These are phyloP conservation scores for Lasioglossum figueresi DNA, from an alignment of 2,888 invertebrate species.

Conservation along the genomic window DNA sequence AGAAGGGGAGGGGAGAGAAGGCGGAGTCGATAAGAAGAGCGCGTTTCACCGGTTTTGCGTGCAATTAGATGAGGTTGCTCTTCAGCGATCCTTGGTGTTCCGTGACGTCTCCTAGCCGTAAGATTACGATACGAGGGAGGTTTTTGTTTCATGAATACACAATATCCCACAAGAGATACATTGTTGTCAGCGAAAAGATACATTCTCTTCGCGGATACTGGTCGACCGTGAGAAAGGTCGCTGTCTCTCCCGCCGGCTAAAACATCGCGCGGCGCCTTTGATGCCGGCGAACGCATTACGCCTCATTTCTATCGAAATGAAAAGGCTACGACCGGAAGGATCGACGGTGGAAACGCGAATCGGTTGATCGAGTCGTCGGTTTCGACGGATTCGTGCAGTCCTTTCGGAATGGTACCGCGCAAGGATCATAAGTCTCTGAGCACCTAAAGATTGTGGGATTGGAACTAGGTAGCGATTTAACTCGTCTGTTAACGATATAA, in stretches of 20 bases:
- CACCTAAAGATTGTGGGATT: background rate
- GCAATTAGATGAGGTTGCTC: slow-evolving; percentile 44
- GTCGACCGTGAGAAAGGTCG: slow-evolving; percentile 28
- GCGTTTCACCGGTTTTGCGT: slow-evolving; percentile 22
- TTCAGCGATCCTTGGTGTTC: slow-evolving; percentile 20
- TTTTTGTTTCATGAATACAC: slow-evolving; percentile 23
- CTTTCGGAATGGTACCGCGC: background rate
- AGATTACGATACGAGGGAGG: background rate
- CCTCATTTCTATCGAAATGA: slow-evolving; percentile 32
- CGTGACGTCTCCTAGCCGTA: slow-evolving; percentile 5
- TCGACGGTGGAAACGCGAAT: background rate
- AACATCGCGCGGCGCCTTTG: slow-evolving; percentile 38
- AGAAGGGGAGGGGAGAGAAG: background rate
- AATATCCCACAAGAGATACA: background rate
- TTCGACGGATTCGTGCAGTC: background rate
- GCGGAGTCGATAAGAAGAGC: slow-evolving; percentile 30
- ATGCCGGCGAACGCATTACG: slow-evolving; percentile 21
- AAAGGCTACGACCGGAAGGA: background rate
- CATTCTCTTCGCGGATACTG: background rate
- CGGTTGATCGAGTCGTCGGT: background rate
- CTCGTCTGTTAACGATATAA: too few relatives aligned
- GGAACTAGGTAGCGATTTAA: background rate
- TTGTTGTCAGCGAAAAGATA: background rate
- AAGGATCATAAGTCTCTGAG: background rate
- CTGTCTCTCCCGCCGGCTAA: background rate